Conservation (phyloP, 1,140 invertebrate species). For the Neodiprion fabricii region DNA sequence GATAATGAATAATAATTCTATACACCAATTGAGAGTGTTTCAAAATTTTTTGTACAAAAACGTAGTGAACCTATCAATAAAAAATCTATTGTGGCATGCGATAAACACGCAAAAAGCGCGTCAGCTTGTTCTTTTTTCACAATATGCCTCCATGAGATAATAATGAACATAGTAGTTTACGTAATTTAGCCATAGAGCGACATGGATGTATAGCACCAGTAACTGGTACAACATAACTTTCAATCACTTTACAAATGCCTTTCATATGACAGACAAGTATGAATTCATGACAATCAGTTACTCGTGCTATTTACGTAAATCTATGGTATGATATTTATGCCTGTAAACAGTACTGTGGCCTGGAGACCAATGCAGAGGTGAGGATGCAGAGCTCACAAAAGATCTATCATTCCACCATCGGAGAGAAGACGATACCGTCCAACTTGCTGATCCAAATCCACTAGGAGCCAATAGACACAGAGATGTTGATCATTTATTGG, state of each 20-base stretch:
- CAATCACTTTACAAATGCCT: neutral
- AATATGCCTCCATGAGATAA: too few species aligned
- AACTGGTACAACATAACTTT: neutral
- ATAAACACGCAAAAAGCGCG: too few species aligned
- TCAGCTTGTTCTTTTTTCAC: too few species aligned
- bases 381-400: constrained; percentile 57
- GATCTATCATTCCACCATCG: constrained; percentile 62
- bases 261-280: neutral
- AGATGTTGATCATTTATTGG: constrained; percentile 44
- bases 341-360: constrained; percentile 23
- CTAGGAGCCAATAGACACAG: constrained; percentile 58
- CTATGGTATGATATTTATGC: neutral
- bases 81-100: too few species aligned
- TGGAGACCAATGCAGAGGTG: constrained; percentile 38
- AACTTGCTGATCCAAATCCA: constrained; percentile 62
- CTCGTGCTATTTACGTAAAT: neutral
- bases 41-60: too few species aligned
- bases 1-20: too few species aligned
- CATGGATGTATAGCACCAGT: neutral
- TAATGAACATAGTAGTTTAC: too few species aligned
- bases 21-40: too few species aligned
- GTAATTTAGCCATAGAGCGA: neutral
- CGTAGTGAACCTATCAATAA: too few species aligned
- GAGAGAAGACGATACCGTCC: constrained; percentile 64
- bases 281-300: neutral